Evolutionary conservation across 2,797 vertebrate genomes (phyloP).

Genomic region (Catostomus latipinnis): DNA sequence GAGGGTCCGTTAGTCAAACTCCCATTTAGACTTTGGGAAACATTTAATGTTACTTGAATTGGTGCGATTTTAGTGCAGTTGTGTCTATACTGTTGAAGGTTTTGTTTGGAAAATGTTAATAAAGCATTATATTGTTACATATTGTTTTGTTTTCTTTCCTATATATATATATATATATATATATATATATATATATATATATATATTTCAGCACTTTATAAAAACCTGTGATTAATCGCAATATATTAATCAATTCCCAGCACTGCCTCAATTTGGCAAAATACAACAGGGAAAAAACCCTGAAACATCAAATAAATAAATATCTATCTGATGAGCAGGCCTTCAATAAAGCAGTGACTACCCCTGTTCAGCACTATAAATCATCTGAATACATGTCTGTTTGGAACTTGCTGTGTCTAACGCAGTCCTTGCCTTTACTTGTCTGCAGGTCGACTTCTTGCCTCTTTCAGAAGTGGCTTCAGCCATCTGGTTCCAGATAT

Average conservation of each 20-base stretch:
- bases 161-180: too few species aligned
- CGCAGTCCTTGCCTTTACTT: conserved; percentile 52
- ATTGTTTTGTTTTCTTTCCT: too few species aligned
- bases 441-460: conserved; percentile 82
- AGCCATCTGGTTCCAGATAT: conserved; percentile 82
- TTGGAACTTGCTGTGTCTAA: conserved; percentile 42
- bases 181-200: too few species aligned
- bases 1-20: too few species aligned
- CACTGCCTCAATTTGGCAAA: conserved; percentile 1
- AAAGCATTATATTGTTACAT: too few species aligned
- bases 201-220: too few species aligned
- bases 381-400: conserved; percentile 53
- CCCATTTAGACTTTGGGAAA: too few species aligned
- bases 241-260: conserved; percentile 17
- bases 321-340: conserved; percentile 4
- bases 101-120: too few species aligned
- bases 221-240: too few species aligned
- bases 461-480: conserved; percentile 82
- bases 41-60: too few species aligned
- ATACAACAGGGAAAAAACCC: neutral
- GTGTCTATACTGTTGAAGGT: too few species aligned
- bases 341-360: conserved; percentile 31
- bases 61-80: too few species aligned
- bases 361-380: conserved; percentile 38
- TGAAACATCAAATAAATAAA: conserved; percentile 37